Percentiles rank a stretch among this genome's conserved stretches.
These are phyloP conservation scores for Cryptoblepharus egeriae DNA, from an alignment of 2,797 vertebrate genomes.

Conservation along the genomic window DNA sequence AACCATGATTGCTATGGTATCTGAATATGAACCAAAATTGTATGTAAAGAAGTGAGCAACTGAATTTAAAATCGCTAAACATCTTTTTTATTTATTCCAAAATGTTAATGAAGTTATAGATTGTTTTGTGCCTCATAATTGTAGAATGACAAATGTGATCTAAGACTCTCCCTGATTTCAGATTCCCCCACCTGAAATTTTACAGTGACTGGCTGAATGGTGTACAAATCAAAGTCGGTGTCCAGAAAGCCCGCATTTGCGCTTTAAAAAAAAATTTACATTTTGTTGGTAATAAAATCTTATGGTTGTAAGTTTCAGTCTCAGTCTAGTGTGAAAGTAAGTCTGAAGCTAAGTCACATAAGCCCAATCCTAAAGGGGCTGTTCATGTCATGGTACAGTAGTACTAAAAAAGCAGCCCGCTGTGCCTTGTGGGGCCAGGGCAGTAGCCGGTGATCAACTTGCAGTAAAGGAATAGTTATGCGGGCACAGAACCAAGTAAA, in stretches of 20 bases:
- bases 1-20: not conserved
- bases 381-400: not conserved
- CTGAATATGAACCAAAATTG: not conserved
- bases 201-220: not conserved
- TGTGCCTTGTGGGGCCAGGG: too few relatives aligned
- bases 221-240: too few relatives aligned
- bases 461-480: too few relatives aligned
- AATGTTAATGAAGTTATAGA: not conserved
- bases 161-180: not conserved
- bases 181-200: not conserved
- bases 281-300: too few relatives aligned
- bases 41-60: not conserved
- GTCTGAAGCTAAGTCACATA: too few relatives aligned
- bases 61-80: not conserved
- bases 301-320: too few relatives aligned
- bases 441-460: too few relatives aligned
- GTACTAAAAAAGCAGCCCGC: too few relatives aligned
- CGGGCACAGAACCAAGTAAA: too few relatives aligned
- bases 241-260: not conserved
- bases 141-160: not conserved
- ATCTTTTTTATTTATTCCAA: not conserved
- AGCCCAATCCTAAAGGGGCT: too few relatives aligned
- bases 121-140: not conserved
- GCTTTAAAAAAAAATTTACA: too few relatives aligned
- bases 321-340: too few relatives aligned